phyloP scores from a whole-genome alignment of 2,888 invertebrate genomes.

The Melolontha melolontha region DNA sequence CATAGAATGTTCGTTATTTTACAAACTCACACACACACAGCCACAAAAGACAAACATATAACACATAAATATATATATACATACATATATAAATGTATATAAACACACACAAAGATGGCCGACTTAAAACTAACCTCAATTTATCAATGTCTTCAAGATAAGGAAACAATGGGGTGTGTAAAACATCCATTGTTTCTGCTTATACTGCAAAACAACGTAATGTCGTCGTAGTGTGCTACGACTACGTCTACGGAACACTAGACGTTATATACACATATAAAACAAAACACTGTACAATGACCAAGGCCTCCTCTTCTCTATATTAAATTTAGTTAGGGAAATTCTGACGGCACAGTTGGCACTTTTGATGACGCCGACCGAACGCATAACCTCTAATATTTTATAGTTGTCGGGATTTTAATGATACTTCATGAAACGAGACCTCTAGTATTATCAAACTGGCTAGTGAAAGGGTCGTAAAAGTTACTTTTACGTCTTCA shows the following conservation, averaged over 20 bases:
- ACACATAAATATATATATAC: neutral
- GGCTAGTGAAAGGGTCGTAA: too few relatives aligned
- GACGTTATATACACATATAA: constrained; percentile 20
- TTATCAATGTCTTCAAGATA: constrained; percentile 68
- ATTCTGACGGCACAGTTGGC: constrained; percentile 51
- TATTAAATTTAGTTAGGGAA: constrained; percentile 61
- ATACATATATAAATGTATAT: neutral
- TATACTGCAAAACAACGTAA: constrained; percentile 63
- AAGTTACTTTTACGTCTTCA: too few relatives aligned
- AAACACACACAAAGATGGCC: constrained; percentile 62
- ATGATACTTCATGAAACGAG: constrained; percentile 11
- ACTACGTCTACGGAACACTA: constrained; percentile 9
- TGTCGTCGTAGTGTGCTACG: constrained; percentile 53
- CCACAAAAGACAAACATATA: too few relatives aligned
- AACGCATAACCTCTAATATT: constrained; percentile 48
- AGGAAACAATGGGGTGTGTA: constrained; percentile 67
- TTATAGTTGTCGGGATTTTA: constrained; percentile 18
- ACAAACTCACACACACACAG: too few relatives aligned
- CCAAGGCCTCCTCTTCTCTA: constrained; percentile 59
- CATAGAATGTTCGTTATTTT: too few relatives aligned
- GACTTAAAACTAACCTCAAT: constrained; percentile 67
- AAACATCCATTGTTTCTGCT: constrained; percentile 65
- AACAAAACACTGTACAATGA: constrained; percentile 63
- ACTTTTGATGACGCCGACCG: constrained; percentile 26
- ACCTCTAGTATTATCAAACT: constrained; percentile 17